Base-by-base conservation (phyloP, 2,888 invertebrate genomes). In the Blera fallax region DNA sequence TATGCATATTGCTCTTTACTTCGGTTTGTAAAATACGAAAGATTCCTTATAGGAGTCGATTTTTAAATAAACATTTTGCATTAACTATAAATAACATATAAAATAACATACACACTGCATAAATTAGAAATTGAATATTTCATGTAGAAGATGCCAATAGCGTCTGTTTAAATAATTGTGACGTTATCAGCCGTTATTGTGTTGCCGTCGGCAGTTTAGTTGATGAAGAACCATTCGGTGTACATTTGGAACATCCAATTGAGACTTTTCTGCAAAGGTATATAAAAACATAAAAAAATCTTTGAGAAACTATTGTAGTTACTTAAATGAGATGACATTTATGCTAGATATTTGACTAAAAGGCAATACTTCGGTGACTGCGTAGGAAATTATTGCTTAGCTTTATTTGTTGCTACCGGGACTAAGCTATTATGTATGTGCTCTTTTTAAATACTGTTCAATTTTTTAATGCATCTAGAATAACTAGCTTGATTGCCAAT, bases 231-330 rank as follows among this genome's bases (percentile, higher is more conserved):
- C 87, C 87, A 78, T 87, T 87, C 18, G 87, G 82, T 34, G 87
- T 87, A 43, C 82, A 87, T 64, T 87, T 87, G 45, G 82, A 64
- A 58, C 87, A 82, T 73, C 64, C 69, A 43, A 32, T 69, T 73
- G 82, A 62, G 48, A 58, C 54, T 73, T 87, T 87, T 45, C 87
- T 87, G 64, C 0, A 81, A 80, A 29, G 32, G 4, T 16, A n/a
- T 40, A 58, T 2, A 18, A 16, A 14, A 37, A 54, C 2, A 43
- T 7, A 1, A 8, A 24, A 40, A 43, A 2, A n/a, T 21, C 7
- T 5, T n/a, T 8, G 10, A 32, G 1, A 37, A 24, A 24, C 4
- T 24, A 24, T 2, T 24, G 4, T 24, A 24, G 24, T 24, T 4
- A 24, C 24, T 24, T 24, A 24, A 24, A 24, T 3, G 2, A 3